Percentiles rank a stretch among this genome's conserved stretches.
Evolutionary conservation across 2,888 invertebrate species (phyloP).

Genomic region (Perithous albicinctus): DNA sequence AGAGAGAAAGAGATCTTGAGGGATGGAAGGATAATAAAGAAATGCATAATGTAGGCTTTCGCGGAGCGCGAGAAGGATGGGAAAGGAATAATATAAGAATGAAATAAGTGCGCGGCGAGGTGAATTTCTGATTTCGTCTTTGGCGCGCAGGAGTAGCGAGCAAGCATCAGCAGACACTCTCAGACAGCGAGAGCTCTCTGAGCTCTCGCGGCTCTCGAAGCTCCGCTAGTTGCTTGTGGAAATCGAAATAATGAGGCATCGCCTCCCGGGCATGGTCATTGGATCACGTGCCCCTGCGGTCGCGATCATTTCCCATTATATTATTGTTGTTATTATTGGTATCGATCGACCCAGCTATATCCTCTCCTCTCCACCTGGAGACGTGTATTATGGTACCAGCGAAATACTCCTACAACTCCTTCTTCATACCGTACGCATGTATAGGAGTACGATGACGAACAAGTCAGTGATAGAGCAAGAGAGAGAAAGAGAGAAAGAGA

Average conservation of each 20-base stretch:
- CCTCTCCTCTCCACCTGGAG: conserved; percentile 40
- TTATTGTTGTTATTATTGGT: conserved; percentile 71
- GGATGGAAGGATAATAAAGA: conserved; percentile 33
- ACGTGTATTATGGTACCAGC: conserved; percentile 39
- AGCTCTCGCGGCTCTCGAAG: conserved; percentile 21
- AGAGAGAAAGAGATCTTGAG: neutral
- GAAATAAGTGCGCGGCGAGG: conserved; percentile 61
- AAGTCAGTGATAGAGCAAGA: neutral
- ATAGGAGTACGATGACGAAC: conserved; percentile 30
- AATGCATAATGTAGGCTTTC: conserved; percentile 36
- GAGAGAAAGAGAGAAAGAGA: conserved; percentile 23
- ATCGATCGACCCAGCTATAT: conserved; percentile 77
- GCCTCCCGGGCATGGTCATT: conserved; percentile 82
- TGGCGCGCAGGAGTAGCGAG: conserved; percentile 12
- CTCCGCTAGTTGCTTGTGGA: conserved; percentile 72
- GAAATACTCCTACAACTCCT: conserved; percentile 36
- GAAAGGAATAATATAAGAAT: conserved; percentile 62
- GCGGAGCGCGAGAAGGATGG: conserved; percentile 31
- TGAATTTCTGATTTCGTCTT: conserved; percentile 67
- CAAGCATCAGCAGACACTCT: conserved; percentile 28
- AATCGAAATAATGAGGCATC: conserved; percentile 82
- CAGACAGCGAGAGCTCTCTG: conserved; percentile 4
- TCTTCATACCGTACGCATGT: conserved; percentile 1
- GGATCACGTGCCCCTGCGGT: conserved; percentile 83
- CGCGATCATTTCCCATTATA: conserved; percentile 82